These are phyloP conservation scores for Sericinus montela DNA, from an alignment of 2,888 invertebrate genomes.

Conservation along the genomic window DNA sequence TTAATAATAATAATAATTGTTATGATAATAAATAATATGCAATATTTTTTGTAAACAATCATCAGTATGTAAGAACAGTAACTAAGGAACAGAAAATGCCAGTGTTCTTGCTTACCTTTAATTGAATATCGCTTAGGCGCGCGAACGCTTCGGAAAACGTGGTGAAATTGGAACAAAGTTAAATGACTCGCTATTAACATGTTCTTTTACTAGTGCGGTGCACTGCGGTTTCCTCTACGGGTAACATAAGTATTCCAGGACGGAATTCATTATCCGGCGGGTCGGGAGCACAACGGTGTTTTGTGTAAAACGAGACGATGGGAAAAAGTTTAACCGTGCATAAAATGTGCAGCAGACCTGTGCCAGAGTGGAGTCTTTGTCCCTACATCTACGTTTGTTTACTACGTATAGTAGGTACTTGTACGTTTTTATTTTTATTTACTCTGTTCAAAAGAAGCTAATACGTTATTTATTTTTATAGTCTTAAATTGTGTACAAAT, in stretches of 20 bases:
- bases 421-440: not conserved
- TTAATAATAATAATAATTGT: too few species aligned
- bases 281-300: constrained; percentile 64
- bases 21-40: too few species aligned
- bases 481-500: too few species aligned
- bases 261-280: constrained; percentile 66
- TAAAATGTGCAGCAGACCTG: constrained; percentile 28
- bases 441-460: too few species aligned
- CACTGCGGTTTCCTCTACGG: constrained; percentile 50
- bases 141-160: not conserved
- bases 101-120: constrained; percentile 5
- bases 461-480: too few species aligned
- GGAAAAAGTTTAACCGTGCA: constrained; percentile 61
- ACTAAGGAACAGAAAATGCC: not conserved
- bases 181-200: constrained; percentile 58
- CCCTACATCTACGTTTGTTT: constrained; percentile 1
- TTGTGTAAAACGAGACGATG: constrained; percentile 65
- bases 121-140: constrained; percentile 12
- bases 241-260: constrained; percentile 67
- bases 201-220: constrained; percentile 29
- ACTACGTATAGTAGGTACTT: not conserved
- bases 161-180: constrained; percentile 53
- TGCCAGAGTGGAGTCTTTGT: constrained; percentile 14
- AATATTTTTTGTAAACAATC: too few species aligned
- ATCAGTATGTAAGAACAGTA: too few species aligned